Conservation (phyloP, 1,140 invertebrate species). For the Musca domestica region DNA sequence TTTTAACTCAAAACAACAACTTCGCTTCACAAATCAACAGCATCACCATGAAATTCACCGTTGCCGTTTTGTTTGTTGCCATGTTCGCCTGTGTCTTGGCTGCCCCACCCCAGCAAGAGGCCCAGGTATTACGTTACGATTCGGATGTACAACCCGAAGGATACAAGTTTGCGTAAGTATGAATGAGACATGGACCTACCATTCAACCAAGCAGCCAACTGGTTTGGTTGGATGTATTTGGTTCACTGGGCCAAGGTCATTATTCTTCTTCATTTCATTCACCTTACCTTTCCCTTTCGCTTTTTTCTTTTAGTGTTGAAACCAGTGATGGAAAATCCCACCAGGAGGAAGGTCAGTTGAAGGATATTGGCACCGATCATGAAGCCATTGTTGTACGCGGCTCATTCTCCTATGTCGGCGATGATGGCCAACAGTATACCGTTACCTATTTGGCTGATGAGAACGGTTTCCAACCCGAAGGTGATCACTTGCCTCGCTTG, state of each 20-base stretch:
- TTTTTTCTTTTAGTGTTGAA: constrained; percentile 58
- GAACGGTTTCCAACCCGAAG: constrained; percentile 68
- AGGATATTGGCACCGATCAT: constrained; percentile 59
- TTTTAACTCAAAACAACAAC: background rate
- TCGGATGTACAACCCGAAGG: constrained; percentile 53
- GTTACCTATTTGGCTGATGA: constrained; percentile 68
- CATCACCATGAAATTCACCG: constrained; percentile 42
- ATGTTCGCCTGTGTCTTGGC: constrained; percentile 25
- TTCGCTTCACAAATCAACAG: too few relatives aligned
- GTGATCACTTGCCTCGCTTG: constrained; percentile 57
- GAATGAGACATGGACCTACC: constrained; percentile 28
- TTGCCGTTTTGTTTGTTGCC: constrained; percentile 28
- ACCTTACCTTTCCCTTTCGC: constrained; percentile 23
- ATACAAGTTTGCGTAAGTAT: constrained; percentile 54
- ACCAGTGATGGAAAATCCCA: constrained; percentile 68
- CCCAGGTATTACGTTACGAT: constrained; percentile 47
- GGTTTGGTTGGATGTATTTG: too few relatives aligned
- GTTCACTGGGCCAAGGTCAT: too few relatives aligned
- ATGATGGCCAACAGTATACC: constrained; percentile 62
- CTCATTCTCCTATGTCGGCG: constrained; percentile 64
- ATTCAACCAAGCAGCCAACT: background rate
- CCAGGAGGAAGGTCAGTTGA: constrained; percentile 63
- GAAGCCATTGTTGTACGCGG: constrained; percentile 61
- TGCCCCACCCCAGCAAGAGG: constrained; percentile 33
- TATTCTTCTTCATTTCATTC: background rate